A percentile compares a stretch with the other conserved stretches of the same genome.
These are phyloP conservation scores for Leucoptera coffeella DNA, from an alignment of 2,888 invertebrate species.

Conservation along the genomic window DNA sequence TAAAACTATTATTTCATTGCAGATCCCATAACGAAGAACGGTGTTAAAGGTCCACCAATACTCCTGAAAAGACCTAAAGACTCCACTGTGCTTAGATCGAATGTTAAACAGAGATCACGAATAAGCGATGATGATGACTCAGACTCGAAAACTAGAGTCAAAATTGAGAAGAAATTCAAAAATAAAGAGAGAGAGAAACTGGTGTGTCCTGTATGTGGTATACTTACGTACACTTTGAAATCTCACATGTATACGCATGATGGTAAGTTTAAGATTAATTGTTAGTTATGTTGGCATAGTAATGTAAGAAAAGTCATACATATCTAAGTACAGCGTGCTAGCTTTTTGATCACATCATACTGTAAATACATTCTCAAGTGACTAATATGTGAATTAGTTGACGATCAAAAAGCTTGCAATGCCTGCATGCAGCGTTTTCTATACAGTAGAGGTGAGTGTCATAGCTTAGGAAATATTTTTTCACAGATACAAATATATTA, in stretches of 20 bases:
- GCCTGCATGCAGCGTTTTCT: no score
- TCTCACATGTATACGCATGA: slow-evolving; percentile 44
- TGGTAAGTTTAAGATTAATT: slow-evolving; percentile 19
- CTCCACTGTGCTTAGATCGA: slow-evolving; percentile 25
- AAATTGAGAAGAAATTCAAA: slow-evolving; percentile 12
- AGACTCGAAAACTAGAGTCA: no score
- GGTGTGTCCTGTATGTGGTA: slow-evolving; percentile 45
- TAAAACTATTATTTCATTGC: slow-evolving; percentile 6
- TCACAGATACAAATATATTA: no score
- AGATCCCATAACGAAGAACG: slow-evolving; percentile 43
- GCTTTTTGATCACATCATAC: not conserved
- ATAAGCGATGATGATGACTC: no score
- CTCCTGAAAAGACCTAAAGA: slow-evolving; percentile 38
- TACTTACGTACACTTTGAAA: slow-evolving; percentile 36
- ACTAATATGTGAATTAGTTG: no score
- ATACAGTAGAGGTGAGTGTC: no score
- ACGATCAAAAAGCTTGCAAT: no score
- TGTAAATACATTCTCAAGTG: no score
- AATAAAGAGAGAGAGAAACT: slow-evolving; percentile 35
- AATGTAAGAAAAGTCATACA: not conserved
- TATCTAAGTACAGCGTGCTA: no score
- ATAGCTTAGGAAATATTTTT: no score
- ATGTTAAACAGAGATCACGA: no score
- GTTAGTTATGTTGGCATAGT: not conserved
- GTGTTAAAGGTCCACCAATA: slow-evolving; percentile 32